Evolutionary conservation across 2,113 vertebrate genomes (phyloP).

Genomic region (Bos indicus): DNA sequence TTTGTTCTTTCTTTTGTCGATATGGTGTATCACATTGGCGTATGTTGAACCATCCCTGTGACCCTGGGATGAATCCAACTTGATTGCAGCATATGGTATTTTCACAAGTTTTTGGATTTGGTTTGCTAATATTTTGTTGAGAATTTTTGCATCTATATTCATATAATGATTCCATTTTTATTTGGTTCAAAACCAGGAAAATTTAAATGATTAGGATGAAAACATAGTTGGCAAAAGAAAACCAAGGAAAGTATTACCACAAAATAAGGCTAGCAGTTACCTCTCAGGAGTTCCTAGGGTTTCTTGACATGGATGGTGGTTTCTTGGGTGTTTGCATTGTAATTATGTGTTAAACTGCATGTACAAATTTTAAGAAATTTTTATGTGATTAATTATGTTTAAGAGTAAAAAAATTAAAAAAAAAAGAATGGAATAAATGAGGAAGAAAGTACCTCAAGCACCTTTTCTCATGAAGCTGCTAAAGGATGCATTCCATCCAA

Average conservation of each 20-base stretch:
- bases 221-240: background rate
- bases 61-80: background rate
- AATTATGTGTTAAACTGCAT: background rate
- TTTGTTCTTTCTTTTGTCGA: background rate
- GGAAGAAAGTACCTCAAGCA: background rate
- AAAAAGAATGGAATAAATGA: background rate
- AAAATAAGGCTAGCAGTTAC: background rate
- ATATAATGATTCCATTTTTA: slow-evolving; percentile 21
- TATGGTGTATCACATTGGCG: background rate
- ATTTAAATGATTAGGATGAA: background rate
- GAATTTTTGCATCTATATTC: background rate
- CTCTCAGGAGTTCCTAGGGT: background rate
- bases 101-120: background rate
- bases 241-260: background rate
- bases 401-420: background rate
- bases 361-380: background rate
- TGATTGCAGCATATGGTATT: background rate
- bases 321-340: background rate
- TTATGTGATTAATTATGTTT: background rate
- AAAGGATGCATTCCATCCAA: background rate
- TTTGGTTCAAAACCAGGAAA: background rate
- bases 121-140: background rate
- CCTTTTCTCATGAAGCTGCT: background rate
- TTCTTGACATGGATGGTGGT: background rate
- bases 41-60: background rate